phyloP scores from a whole-genome alignment of 1,140 invertebrate genomes.

The Hyles vespertilio region DNA sequence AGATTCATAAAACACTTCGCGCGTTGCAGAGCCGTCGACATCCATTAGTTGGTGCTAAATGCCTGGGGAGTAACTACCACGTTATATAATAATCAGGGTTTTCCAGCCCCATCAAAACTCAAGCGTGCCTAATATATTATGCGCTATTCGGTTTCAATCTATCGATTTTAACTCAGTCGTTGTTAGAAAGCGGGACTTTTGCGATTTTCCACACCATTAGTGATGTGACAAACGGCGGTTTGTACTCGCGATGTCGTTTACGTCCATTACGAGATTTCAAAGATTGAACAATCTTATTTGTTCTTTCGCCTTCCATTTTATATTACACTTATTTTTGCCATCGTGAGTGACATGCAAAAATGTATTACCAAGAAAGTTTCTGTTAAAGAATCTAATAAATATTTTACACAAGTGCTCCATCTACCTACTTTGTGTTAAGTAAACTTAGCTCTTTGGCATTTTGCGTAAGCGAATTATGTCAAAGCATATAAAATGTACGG shows the following conservation, averaged over 20 bases:
- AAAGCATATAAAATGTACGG: not conserved
- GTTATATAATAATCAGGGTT: too few species aligned
- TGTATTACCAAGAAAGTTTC: not conserved
- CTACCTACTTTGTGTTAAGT: not conserved
- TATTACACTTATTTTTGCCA: slow-evolving; percentile 29
- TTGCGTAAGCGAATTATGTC: not conserved
- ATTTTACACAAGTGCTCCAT: slow-evolving; percentile 2
- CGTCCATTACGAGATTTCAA: slow-evolving; percentile 54
- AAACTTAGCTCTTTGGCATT: too few species aligned
- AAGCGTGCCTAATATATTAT: slow-evolving; percentile 28
- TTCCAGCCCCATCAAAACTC: slow-evolving; percentile 14
- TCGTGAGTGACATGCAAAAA: slow-evolving; percentile 2
- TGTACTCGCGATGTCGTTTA: slow-evolving; percentile 61
- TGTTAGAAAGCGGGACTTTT: slow-evolving; percentile 49
- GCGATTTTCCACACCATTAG: slow-evolving; percentile 63
- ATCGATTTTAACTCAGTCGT: slow-evolving; percentile 32
- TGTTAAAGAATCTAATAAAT: slow-evolving; percentile 1
- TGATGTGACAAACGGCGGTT: slow-evolving; percentile 61
- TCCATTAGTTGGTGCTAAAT: too few species aligned
- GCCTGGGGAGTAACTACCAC: too few species aligned
- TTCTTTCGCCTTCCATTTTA: slow-evolving; percentile 34
- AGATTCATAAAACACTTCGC: too few species aligned
- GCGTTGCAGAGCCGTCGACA: too few species aligned
- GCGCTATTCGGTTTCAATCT: slow-evolving; percentile 44
- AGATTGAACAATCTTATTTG: slow-evolving; percentile 49